Percentiles rank a stretch among this genome's conserved stretches.
Evolutionary conservation across 2,797 vertebrate species (phyloP).

Genomic region (Gallirallus australis): DNA sequence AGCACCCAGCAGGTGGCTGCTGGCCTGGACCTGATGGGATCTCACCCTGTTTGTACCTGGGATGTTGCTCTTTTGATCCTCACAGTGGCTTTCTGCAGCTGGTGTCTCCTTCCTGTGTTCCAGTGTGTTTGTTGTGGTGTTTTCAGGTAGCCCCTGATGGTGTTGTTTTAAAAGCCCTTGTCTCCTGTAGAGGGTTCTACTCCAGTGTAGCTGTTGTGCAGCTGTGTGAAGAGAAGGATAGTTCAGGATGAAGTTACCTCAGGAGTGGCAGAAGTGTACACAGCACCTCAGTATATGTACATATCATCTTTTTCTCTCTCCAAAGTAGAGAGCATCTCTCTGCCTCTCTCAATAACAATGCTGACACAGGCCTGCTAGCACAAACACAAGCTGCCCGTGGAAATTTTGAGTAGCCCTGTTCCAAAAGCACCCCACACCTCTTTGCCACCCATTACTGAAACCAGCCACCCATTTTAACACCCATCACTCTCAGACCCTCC

Average conservation of each 20-base stretch:
- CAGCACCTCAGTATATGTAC: not conserved
- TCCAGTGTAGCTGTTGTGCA: not conserved
- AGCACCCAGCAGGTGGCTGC: not conserved
- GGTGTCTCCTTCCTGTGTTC: not conserved
- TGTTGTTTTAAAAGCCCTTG: not conserved
- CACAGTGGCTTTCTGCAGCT: not conserved
- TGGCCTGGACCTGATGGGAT: not conserved
- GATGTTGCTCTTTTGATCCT: not conserved
- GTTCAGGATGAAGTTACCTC: not conserved
- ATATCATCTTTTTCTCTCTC: not conserved
- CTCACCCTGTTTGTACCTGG: conserved; percentile 15
- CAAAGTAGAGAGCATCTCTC: not conserved
- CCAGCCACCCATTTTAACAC: not conserved
- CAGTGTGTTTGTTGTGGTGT: not conserved
- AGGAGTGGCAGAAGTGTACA: not conserved
- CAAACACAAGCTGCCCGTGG: not conserved
- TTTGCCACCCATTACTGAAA: not conserved
- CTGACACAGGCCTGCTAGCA: fast-evolving
- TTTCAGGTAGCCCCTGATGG: not conserved
- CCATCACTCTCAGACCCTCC: not conserved
- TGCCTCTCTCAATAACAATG: not conserved
- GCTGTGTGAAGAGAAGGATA: not conserved
- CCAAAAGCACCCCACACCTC: not conserved
- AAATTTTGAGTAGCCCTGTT: not conserved
- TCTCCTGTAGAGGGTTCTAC: not conserved